Percentiles rank a stretch among this genome's conserved stretches.
Evolutionary conservation across 2,888 invertebrate genomes (phyloP).

Genomic region (Podabrus alpinus): DNA sequence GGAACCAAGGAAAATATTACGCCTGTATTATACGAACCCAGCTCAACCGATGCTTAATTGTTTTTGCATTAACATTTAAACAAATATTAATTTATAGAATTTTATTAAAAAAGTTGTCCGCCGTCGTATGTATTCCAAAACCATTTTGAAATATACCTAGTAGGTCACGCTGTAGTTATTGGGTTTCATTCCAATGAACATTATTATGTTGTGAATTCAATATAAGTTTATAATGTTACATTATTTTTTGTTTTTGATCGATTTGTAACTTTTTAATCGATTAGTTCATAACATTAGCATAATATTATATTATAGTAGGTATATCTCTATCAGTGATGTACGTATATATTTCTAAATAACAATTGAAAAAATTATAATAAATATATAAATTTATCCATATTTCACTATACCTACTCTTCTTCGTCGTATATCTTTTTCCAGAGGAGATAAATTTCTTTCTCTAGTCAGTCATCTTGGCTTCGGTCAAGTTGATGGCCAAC

Average conservation of each 20-base stretch:
- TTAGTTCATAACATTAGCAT: too few relatives aligned
- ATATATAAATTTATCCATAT: background rate
- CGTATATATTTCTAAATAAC: background rate
- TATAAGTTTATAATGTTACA: background rate
- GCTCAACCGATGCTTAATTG: constrained; percentile 24
- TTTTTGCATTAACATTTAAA: background rate
- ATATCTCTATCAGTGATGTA: background rate
- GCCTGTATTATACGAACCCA: constrained; percentile 46
- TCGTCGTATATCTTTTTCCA: too few relatives aligned
- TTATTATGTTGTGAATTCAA: background rate
- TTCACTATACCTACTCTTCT: background rate
- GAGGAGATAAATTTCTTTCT: too few relatives aligned
- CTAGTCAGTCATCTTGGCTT: too few relatives aligned
- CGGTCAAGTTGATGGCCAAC: too few relatives aligned
- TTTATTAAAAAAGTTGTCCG: background rate
- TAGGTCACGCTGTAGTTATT: background rate
- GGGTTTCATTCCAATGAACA: background rate
- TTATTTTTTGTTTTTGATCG: background rate
- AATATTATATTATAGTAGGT: background rate
- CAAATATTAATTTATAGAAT: background rate
- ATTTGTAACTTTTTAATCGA: background rate
- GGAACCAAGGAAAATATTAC: constrained; percentile 39
- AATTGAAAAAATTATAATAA: background rate
- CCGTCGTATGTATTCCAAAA: background rate
- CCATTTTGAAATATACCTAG: background rate